Conservation (phyloP, 1,140 invertebrate species). For the Pomacea maculata region DNA sequence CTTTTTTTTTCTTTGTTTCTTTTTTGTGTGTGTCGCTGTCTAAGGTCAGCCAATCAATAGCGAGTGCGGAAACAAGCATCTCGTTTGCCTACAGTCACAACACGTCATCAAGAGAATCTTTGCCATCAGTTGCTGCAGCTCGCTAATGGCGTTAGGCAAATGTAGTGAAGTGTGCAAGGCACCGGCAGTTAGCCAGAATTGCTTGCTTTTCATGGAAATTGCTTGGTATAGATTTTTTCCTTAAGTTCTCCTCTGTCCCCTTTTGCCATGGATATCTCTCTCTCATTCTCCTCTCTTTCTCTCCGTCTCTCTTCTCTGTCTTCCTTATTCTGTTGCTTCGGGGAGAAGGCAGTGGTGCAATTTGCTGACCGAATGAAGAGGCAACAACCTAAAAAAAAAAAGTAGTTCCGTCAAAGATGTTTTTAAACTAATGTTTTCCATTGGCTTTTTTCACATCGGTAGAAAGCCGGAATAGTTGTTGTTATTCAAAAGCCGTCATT, state of each 20-base stretch:
- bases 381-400: background rate
- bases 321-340: background rate
- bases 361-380: background rate
- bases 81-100: background rate
- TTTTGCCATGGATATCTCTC: background rate
- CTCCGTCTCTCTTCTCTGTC: background rate
- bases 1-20: background rate
- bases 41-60: conserved; percentile 1
- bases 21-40: background rate
- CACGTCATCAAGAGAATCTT: background rate
- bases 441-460: background rate
- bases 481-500: background rate
- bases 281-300: background rate
- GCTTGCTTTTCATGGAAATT: conserved; percentile 11
- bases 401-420: background rate
- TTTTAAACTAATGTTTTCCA: background rate
- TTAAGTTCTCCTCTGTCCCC: background rate
- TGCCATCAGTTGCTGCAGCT: background rate
- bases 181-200: conserved; percentile 5
- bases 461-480: background rate
- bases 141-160: background rate
- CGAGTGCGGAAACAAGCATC: background rate
- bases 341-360: background rate
- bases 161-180: conserved; percentile 1
- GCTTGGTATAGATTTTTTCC: conserved; percentile 5